Percentiles rank a stretch among this genome's conserved stretches.
Evolutionary conservation across 2,797 vertebrate species (phyloP).

Genomic region (Ctenochaetus hawaiiensis): DNA sequence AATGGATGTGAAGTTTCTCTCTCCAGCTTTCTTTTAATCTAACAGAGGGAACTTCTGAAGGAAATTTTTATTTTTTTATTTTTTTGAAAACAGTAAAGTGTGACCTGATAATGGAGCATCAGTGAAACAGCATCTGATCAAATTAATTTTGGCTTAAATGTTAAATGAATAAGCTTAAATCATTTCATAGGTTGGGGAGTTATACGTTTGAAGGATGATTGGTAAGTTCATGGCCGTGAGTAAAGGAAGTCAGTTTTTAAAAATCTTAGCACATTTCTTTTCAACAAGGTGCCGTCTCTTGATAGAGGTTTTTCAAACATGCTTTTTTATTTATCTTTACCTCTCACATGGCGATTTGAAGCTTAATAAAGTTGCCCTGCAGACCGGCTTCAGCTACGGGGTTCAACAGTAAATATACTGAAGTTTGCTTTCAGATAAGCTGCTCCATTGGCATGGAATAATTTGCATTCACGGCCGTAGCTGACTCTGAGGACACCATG

Average conservation of each 20-base stretch:
- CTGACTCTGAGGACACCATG: neutral
- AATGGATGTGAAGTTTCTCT: conserved; percentile 26
- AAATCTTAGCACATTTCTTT: too few relatives aligned
- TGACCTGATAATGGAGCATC: neutral
- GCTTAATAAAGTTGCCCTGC: neutral
- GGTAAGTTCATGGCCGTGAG: too few relatives aligned
- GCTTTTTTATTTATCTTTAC: conserved; percentile 1
- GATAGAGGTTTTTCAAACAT: neutral
- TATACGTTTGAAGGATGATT: too few relatives aligned
- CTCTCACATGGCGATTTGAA: neutral
- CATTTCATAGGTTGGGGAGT: too few relatives aligned
- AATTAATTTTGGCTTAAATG: neutral
- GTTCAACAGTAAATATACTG: conserved; percentile 5
- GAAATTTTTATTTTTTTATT: too few relatives aligned
- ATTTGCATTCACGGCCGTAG: neutral
- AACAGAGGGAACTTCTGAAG: neutral
- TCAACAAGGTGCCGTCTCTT: neutral
- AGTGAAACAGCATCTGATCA: neutral
- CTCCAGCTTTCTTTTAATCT: conserved; percentile 1
- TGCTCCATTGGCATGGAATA: neutral
- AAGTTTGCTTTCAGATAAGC: conserved; percentile 16
- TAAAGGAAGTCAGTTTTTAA: too few relatives aligned
- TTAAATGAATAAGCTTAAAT: too few relatives aligned
- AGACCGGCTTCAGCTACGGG: conserved; percentile 3
- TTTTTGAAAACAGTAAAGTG: neutral